These are phyloP conservation scores for Liodrosophila aerea DNA, from an alignment of 2,888 invertebrate species.

Conservation along the genomic window DNA sequence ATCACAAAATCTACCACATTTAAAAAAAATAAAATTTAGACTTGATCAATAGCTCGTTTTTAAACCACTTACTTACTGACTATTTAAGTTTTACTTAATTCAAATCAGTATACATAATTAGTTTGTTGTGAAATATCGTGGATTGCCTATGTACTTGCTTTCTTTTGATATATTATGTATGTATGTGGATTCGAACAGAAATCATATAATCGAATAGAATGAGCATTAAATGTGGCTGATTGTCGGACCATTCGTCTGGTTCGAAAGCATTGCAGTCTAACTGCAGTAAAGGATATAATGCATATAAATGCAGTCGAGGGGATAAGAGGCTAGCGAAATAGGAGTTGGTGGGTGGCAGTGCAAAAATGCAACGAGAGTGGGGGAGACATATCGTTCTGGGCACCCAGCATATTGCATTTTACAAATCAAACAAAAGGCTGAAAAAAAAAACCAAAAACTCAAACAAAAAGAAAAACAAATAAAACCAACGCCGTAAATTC, in stretches of 20 bases:
- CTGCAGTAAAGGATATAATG: slow-evolving; percentile 42
- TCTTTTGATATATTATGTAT: no score
- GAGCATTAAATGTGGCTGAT: background rate
- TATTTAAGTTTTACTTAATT: no score
- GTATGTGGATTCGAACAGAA: no score
- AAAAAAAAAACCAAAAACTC: slow-evolving; percentile 28
- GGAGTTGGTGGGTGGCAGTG: background rate
- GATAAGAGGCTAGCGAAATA: background rate
- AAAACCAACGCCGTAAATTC: slow-evolving; percentile 40
- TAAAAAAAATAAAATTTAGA: no score
- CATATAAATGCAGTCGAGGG: slow-evolving; percentile 35
- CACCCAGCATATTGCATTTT: slow-evolving; percentile 76
- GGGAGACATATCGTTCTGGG: slow-evolving; percentile 32
- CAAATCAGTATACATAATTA: no score
- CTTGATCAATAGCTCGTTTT: no score
- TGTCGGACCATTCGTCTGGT: slow-evolving; percentile 17
- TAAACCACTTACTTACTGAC: no score
- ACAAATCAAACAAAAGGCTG: slow-evolving; percentile 76
- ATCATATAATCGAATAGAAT: no score
- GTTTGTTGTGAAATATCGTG: no score
- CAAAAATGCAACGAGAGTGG: slow-evolving; percentile 14
- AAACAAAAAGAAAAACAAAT: slow-evolving; percentile 17
- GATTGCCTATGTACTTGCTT: no score
- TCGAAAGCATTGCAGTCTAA: slow-evolving; percentile 36
- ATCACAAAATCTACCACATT: no score